These are phyloP conservation scores for Sebastes taczanowskii DNA, from an alignment of 2,797 vertebrate species.

Conservation along the genomic window DNA sequence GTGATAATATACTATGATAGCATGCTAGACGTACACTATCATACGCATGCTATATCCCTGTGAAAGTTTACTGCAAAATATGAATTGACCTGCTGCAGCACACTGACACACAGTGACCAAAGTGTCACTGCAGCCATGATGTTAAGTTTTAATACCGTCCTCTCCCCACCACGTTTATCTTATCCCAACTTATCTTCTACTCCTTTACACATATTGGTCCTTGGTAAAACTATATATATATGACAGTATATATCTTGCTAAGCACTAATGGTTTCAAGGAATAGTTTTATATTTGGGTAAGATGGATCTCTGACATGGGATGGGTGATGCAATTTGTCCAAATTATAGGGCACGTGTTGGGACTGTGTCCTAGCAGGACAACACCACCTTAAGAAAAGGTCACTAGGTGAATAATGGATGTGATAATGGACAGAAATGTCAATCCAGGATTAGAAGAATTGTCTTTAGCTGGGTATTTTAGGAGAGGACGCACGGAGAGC, in stretches of 20 bases:
- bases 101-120: slow-evolving; percentile 14
- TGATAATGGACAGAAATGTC: slow-evolving; percentile 49
- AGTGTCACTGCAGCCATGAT: slow-evolving; percentile 24
- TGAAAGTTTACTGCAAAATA: slow-evolving; percentile 46
- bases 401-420: slow-evolving; percentile 66
- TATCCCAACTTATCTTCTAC: neutral
- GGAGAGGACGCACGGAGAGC: neutral
- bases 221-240: neutral
- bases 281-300: slow-evolving; percentile 17
- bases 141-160: neutral
- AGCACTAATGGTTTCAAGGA: slow-evolving; percentile 8
- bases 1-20: slow-evolving; percentile 55
- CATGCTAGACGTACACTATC: slow-evolving; percentile 45
- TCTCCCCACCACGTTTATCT: neutral
- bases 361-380: slow-evolving; percentile 8
- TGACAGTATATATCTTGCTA: neutral
- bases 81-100: slow-evolving; percentile 25
- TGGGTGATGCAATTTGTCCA: slow-evolving; percentile 44
- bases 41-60: slow-evolving; percentile 53
- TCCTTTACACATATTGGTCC: neutral
- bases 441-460: slow-evolving; percentile 28
- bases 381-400: slow-evolving; percentile 13
- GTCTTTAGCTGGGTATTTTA: slow-evolving; percentile 15
- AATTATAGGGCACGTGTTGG: slow-evolving; percentile 44
- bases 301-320: slow-evolving; percentile 38